Conservation (phyloP, 2,888 invertebrate species). For the Melinaea menophilus region DNA sequence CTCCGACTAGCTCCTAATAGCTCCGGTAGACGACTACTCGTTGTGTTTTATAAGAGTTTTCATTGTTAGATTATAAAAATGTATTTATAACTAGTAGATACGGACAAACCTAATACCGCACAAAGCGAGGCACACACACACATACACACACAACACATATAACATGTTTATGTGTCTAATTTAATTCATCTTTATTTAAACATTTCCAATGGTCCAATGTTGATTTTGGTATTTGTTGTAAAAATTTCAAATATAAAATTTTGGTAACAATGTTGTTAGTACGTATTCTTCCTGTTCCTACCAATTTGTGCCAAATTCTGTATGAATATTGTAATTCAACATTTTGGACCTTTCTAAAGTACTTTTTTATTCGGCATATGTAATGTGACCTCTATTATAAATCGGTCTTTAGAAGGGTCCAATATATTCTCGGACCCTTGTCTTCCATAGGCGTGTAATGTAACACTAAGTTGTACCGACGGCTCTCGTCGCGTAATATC, state of each 20-base stretch:
- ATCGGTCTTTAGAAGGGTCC: constrained; percentile 19
- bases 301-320: constrained; percentile 65
- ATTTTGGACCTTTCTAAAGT: neutral
- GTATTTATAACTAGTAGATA: constrained; percentile 41
- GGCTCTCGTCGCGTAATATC: constrained; percentile 40
- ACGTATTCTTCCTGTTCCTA: constrained; percentile 57
- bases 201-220: constrained; percentile 16
- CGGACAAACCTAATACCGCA: constrained; percentile 22
- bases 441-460: constrained; percentile 67
- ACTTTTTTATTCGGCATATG: neutral
- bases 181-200: neutral
- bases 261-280: constrained; percentile 36
- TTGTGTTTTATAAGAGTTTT: constrained; percentile 49
- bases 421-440: constrained; percentile 55
- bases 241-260: constrained; percentile 20
- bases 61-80: constrained; percentile 53
- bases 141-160: too few species aligned
- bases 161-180: too few species aligned
- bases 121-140: constrained; percentile 26
- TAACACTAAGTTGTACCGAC: constrained; percentile 40
- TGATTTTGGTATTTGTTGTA: constrained; percentile 21
- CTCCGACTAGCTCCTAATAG: too few species aligned
- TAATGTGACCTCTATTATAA: too few species aligned
- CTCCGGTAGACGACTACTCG: constrained; percentile 28
- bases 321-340: constrained; percentile 38